Conservation (phyloP, 2,113 vertebrate species). For the Nycticebus coucang region DNA sequence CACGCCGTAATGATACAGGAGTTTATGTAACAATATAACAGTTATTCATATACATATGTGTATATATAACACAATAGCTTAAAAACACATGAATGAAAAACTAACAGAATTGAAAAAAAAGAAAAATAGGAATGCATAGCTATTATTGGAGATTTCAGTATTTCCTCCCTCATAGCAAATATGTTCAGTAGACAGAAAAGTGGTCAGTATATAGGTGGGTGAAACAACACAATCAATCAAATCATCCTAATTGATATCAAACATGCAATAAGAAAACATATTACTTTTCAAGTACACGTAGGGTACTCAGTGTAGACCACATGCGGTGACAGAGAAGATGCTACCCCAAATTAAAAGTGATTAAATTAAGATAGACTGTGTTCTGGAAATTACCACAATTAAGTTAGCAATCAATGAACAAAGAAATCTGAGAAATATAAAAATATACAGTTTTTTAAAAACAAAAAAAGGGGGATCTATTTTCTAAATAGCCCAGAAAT, state of each 20-base stretch:
- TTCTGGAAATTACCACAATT: background rate
- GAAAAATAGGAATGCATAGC: background rate
- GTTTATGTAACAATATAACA: background rate
- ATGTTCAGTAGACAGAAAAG: background rate
- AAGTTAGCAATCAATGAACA: background rate
- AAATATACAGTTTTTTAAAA: background rate
- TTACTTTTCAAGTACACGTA: background rate
- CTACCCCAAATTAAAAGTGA: background rate
- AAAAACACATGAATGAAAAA: background rate
- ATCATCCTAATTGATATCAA: background rate
- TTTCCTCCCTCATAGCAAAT: background rate
- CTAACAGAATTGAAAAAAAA: background rate
- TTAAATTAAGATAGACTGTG: background rate
- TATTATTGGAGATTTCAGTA: background rate
- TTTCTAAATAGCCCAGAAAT: background rate
- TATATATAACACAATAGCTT: background rate
- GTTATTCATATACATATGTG: background rate
- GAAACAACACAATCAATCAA: background rate
- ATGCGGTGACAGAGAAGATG: background rate
- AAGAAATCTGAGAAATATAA: background rate
- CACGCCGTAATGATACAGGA: background rate
- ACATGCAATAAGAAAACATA: background rate
- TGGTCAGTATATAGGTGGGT: background rate
- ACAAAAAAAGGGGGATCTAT: background rate
- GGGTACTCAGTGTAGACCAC: background rate